Conservation (phyloP, 2,113 vertebrate species). For the Petaurus breviceps region DNA sequence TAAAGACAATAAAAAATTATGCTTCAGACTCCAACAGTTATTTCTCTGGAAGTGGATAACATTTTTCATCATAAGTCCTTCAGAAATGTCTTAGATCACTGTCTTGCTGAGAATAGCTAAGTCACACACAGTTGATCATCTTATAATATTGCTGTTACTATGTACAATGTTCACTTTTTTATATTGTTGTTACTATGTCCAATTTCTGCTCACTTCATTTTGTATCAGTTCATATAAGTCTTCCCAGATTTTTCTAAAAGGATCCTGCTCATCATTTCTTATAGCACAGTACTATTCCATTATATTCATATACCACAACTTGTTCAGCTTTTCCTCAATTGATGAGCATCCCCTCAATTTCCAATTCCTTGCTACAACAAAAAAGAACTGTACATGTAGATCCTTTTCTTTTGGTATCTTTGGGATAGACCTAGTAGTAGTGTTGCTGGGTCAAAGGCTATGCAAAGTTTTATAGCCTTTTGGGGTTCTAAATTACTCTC, state of each 20-base stretch:
- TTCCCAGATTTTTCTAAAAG: background rate
- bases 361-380: background rate
- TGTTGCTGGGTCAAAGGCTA: background rate
- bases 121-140: background rate
- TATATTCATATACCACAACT: background rate
- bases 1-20: background rate
- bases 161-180: background rate
- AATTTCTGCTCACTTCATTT: background rate
- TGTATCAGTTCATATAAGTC: background rate
- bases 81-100: background rate
- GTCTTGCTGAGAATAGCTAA: background rate
- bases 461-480: background rate
- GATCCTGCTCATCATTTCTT: background rate
- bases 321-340: background rate
- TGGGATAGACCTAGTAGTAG: background rate
- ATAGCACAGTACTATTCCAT: background rate
- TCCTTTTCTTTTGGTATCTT: background rate
- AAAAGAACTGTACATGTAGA: background rate
- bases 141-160: background rate
- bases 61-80: background rate
- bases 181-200: background rate
- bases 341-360: background rate
- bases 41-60: background rate
- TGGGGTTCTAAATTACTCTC: background rate
- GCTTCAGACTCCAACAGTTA: background rate